Evolutionary conservation across 1,140 invertebrate species (phyloP), one percentile per base, ranked within the genome.

Genomic region (Dinoponera quadriceps): DNA sequence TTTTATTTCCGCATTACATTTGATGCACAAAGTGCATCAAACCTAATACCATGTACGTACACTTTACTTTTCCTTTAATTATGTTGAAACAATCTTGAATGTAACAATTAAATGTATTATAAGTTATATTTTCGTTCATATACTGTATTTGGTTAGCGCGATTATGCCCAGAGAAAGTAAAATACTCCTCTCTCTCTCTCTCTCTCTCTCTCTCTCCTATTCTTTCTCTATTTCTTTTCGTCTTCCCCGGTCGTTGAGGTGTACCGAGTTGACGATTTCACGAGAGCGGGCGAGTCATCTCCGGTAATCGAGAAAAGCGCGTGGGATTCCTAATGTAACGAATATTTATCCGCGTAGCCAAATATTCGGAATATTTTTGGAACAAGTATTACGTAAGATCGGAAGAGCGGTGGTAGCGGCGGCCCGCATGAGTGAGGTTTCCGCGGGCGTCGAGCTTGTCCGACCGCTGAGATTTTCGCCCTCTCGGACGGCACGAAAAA

Each of bases 351-450:
- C 38, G 22, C 33, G 29, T 57, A 59, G 65, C 75, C 75, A 80
- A 71, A 80, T 71, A 80, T 80, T 80, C 33, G 51, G 69, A 80
- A 80, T 80, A 80, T 80, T 80, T 80, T 80, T 65, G 22, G 75
- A 80, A 80, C 75, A 71, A 60, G 22, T 44, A 80, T 80, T 80
- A 38, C 75, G 65, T 54, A 80, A 80, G n/a, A 80, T 80, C 75
- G 65, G 75, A 80, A 80, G 7, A 44, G 9, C 11, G 38, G 33
- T 54, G 14, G 55, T n/a, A n/a, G n/a, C n/a, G n/a, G n/a, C n/a
- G n/a, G n/a, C n/a, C n/a, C n/a, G n/a, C 51, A 29, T 78, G 18
- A 22, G 14, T 11, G 69, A 73, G 55, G 20, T 78, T 69, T 25
- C 22, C 9, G 38, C 38, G 7, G 11, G 57, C 22, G 51, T 57